These are phyloP conservation scores for Cremastinae sp. DNA, from an alignment of 2,888 invertebrate genomes.

Conservation along the genomic window DNA sequence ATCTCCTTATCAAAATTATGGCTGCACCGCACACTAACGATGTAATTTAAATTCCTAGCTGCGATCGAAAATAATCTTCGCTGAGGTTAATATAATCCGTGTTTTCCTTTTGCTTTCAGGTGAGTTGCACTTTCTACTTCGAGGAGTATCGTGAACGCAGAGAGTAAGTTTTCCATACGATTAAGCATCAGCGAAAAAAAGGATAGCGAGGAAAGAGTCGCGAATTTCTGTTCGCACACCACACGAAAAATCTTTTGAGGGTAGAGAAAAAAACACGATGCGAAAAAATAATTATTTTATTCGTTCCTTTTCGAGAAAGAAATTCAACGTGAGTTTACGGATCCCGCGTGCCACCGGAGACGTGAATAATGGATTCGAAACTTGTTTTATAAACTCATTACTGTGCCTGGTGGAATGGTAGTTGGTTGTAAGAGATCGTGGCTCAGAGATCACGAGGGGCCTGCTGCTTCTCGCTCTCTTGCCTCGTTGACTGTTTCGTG, in stretches of 20 bases:
- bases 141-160: background rate
- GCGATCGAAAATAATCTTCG: background rate
- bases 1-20: background rate
- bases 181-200: background rate
- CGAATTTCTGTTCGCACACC: background rate
- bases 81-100: slow-evolving; percentile 21
- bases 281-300: slow-evolving; percentile 41
- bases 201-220: background rate
- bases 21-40: background rate
- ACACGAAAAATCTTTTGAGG: background rate
- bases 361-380: slow-evolving; percentile 68
- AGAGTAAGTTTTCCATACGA: slow-evolving; percentile 37
- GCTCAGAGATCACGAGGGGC: slow-evolving; percentile 66
- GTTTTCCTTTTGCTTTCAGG: slow-evolving; percentile 56
- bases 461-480: slow-evolving; percentile 56
- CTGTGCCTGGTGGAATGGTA: slow-evolving; percentile 66
- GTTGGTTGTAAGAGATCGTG: slow-evolving; percentile 68
- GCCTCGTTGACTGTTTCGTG: slow-evolving; percentile 43
- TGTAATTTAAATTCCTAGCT: slow-evolving; percentile 18
- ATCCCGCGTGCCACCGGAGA: slow-evolving; percentile 67
- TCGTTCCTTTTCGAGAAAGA: slow-evolving; percentile 43
- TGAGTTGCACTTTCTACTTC: slow-evolving; percentile 49
- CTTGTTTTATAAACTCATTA: slow-evolving; percentile 69
- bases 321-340: slow-evolving; percentile 64
- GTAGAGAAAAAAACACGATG: slow-evolving; percentile 2